Percentiles rank a stretch among this genome's conserved stretches.
These are phyloP conservation scores for Odocoileus hemionus DNA, from an alignment of 2,113 vertebrate species.

Conservation along the genomic window DNA sequence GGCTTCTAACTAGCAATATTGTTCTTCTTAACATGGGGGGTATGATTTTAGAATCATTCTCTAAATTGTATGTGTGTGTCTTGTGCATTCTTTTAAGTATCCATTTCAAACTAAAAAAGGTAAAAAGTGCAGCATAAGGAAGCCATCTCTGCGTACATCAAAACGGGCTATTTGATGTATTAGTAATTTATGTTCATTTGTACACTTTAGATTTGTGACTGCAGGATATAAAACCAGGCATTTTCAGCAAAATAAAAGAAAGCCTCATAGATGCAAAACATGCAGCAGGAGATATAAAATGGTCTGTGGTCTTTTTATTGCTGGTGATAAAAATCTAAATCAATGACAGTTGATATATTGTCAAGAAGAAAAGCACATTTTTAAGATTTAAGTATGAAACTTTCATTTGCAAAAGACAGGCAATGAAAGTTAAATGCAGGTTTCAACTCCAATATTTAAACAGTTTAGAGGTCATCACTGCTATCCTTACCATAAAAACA, in stretches of 20 bases:
- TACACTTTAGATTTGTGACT: constrained; percentile 29
- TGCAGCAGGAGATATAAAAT: constrained; percentile 15
- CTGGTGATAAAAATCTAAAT: constrained; percentile 53
- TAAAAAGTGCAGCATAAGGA: not conserved
- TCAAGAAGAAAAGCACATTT: constrained; percentile 31
- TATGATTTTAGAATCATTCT: constrained; percentile 30
- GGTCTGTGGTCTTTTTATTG: constrained; percentile 39
- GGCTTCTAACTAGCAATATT: not conserved
- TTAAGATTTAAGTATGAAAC: constrained; percentile 19
- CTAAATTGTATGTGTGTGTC: not conserved
- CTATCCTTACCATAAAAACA: not conserved
- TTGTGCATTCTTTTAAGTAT: not conserved
- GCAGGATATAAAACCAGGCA: not conserved
- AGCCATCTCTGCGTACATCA: not conserved
- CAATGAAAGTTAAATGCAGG: not conserved
- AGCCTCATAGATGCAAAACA: not conserved
- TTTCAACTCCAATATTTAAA: constrained; percentile 14
- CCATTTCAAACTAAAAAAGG: not conserved
- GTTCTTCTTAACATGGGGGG: not conserved
- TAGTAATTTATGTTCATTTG: constrained; percentile 14
- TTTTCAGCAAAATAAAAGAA: constrained; percentile 36
- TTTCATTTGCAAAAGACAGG: constrained; percentile 1
- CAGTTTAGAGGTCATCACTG: not conserved
- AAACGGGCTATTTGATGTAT: not conserved
- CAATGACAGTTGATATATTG: not conserved